Evolutionary conservation across 2,113 vertebrate species (phyloP).

Genomic region (Pelodiscus sinensis): DNA sequence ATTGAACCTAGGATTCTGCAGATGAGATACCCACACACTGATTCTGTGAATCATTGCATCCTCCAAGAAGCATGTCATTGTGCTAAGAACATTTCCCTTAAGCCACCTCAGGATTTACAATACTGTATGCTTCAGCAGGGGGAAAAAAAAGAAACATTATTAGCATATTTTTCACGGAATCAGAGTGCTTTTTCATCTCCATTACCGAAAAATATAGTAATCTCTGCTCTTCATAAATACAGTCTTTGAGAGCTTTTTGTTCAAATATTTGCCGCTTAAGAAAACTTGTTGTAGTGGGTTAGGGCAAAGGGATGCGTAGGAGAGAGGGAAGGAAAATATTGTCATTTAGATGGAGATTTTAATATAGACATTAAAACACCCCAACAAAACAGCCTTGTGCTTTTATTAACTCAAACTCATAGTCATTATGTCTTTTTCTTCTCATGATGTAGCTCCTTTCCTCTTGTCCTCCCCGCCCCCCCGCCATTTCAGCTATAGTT

Average conservation of each 20-base stretch:
- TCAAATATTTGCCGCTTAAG: constrained; percentile 55
- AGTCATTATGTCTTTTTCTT: constrained; percentile 41
- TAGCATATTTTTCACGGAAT: constrained; percentile 32
- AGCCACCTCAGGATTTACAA: not conserved
- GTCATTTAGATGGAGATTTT: constrained; percentile 57
- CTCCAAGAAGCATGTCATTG: not conserved
- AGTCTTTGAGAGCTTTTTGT: constrained; percentile 45
- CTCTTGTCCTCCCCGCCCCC: not conserved
- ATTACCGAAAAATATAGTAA: constrained; percentile 53
- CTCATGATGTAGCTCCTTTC: constrained; percentile 23
- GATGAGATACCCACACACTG: not conserved
- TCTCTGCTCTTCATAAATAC: constrained; percentile 41
- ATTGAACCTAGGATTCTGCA: not conserved
- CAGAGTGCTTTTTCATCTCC: constrained; percentile 30
- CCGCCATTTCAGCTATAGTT: constrained; percentile 6
- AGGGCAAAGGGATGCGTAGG: not conserved
- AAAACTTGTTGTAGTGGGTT: constrained; percentile 53
- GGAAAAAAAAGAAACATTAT: not conserved
- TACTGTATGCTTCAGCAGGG: constrained; percentile 11
- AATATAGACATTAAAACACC: constrained; percentile 42
- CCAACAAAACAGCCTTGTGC: not conserved
- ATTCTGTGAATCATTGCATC: not conserved
- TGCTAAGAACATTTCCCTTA: not conserved
- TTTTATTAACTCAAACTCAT: constrained; percentile 65
- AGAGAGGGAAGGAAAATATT: constrained; percentile 45